phyloP scores from a whole-genome alignment of 1,140 invertebrate species.

The Achatina immaculata region DNA sequence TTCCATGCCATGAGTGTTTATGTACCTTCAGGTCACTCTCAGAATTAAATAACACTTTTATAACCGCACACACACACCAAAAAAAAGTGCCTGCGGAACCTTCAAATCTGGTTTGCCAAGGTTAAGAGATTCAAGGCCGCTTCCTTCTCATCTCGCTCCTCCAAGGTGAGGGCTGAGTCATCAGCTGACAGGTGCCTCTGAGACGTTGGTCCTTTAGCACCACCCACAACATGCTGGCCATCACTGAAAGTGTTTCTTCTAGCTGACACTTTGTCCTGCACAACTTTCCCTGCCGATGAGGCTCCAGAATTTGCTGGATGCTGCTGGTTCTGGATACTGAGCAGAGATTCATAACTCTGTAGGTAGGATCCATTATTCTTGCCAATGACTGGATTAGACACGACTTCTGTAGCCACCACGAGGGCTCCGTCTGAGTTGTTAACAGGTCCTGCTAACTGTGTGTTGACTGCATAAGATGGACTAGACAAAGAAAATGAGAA shows the following conservation, averaged over 20 bases:
- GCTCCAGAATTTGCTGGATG: background rate
- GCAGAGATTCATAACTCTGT: background rate
- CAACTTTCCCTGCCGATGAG: conserved; percentile 25
- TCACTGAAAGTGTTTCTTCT: background rate
- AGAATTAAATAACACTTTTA: no score
- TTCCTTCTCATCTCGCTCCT: conserved; percentile 36
- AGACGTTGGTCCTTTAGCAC: background rate
- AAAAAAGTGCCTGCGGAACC: no score
- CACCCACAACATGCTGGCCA: background rate
- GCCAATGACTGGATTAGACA: no score
- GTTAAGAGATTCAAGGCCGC: conserved; percentile 42
- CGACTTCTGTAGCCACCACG: background rate
- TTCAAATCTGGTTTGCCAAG: conserved; percentile 38
- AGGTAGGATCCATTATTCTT: background rate
- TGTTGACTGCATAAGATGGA: background rate
- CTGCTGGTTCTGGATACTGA: no score
- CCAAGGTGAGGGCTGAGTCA: background rate
- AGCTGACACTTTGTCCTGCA: background rate
- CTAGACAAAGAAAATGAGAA: conserved; percentile 28
- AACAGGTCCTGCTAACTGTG: background rate
- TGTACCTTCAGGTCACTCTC: no score
- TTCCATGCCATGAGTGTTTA: no score
- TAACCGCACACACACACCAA: no score
- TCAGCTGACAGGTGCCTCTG: conserved; percentile 8
- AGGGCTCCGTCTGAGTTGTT: background rate